These are phyloP conservation scores for Ia io DNA, from an alignment of 2,113 vertebrate species.

Conservation along the genomic window DNA sequence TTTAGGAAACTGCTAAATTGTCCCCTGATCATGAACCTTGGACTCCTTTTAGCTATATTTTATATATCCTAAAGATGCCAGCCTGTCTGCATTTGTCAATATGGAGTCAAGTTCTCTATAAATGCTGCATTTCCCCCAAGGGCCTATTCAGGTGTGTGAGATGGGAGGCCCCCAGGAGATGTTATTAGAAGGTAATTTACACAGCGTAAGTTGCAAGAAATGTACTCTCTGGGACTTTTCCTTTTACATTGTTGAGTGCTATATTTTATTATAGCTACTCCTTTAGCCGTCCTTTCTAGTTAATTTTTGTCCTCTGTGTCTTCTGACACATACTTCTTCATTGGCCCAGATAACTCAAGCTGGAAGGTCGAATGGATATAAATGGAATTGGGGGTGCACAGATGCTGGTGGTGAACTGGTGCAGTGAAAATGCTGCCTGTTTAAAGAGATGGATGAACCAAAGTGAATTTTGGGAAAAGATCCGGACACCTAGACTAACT, in stretches of 20 bases:
- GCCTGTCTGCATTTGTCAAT: neutral
- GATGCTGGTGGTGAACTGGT: neutral
- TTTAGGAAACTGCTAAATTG: constrained; percentile 59
- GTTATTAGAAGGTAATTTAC: constrained; percentile 20
- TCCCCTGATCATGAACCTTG: constrained; percentile 49
- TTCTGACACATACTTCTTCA: constrained; percentile 26
- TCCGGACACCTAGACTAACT: neutral
- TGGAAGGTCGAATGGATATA: neutral
- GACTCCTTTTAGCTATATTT: neutral
- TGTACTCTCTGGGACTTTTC: constrained; percentile 3
- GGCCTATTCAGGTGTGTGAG: neutral
- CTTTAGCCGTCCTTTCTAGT: neutral
- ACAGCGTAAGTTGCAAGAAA: neutral
- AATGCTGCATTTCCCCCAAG: neutral
- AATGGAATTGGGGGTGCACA: neutral
- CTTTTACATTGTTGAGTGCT: neutral
- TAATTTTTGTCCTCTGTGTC: constrained; percentile 49
- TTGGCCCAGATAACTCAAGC: constrained; percentile 42
- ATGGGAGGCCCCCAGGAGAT: neutral
- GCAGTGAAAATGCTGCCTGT: neutral
- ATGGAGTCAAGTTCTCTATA: neutral
- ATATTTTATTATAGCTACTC: neutral
- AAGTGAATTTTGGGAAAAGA: neutral
- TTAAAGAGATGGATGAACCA: neutral
- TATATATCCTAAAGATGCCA: neutral